A percentile compares a stretch with the other conserved stretches of the same genome.
phyloP scores from a whole-genome alignment of 2,888 invertebrate genomes.

The Nymphalis urticae region DNA sequence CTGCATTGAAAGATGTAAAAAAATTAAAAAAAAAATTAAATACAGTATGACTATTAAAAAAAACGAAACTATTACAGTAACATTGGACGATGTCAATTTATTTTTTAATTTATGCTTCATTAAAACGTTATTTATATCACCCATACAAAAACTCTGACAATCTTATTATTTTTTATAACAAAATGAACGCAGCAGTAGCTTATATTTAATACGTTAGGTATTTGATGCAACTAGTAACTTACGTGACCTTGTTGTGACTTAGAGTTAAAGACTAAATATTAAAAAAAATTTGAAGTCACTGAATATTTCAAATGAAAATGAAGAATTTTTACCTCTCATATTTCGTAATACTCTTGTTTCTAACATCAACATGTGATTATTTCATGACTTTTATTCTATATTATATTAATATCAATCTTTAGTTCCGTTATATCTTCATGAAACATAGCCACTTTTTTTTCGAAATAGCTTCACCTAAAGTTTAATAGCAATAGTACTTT shows the following conservation, averaged over 20 bases:
- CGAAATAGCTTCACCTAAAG: constrained; percentile 51
- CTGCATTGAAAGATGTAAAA: too few species aligned
- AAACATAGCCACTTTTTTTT: constrained; percentile 41
- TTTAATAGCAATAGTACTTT: constrained; percentile 59
- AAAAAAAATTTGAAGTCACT: constrained; percentile 34
- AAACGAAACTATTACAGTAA: too few species aligned
- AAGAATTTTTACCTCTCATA: constrained; percentile 23
- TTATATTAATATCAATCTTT: constrained; percentile 30
- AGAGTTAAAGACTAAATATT: too few species aligned
- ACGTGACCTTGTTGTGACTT: not conserved
- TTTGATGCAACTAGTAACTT: not conserved
- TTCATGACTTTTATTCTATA: constrained; percentile 32
- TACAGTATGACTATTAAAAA: too few species aligned
- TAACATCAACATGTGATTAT: constrained; percentile 38
- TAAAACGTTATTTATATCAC: too few species aligned
- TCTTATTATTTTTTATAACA: too few species aligned
- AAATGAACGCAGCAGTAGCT: too few species aligned
- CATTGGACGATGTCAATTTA: too few species aligned
- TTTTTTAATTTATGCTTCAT: too few species aligned
- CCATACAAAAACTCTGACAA: too few species aligned
- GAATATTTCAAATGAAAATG: constrained; percentile 34
- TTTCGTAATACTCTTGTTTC: constrained; percentile 34
- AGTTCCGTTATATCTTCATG: constrained; percentile 32
- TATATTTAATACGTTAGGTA: not conserved
- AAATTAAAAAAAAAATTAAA: too few species aligned